A percentile compares a stretch with the other conserved stretches of the same genome.
Evolutionary conservation across 2,797 vertebrate species (phyloP).

Genomic region (Coluber constrictor): DNA sequence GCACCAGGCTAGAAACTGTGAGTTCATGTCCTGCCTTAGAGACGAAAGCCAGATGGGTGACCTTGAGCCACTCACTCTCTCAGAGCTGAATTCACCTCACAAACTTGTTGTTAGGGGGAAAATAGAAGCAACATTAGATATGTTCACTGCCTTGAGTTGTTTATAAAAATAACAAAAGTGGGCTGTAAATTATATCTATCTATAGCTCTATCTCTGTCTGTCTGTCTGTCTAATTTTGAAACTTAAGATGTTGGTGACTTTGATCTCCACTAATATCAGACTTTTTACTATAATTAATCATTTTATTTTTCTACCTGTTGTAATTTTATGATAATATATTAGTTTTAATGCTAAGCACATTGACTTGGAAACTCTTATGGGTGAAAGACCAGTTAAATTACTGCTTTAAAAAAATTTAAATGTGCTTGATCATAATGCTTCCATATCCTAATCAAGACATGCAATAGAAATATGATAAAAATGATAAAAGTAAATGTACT

Average conservation of each 20-base stretch:
- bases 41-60: too few species aligned
- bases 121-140: not conserved
- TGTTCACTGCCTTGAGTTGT: not conserved
- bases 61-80: too few species aligned
- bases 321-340: not conserved
- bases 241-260: not conserved
- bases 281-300: not conserved
- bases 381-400: too few species aligned
- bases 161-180: not conserved
- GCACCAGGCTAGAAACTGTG: too few species aligned
- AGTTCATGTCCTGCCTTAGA: too few species aligned
- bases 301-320: not conserved
- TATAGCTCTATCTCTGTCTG: too few species aligned
- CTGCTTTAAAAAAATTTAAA: not conserved
- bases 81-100: too few species aligned
- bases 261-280: not conserved
- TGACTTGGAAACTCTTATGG: not conserved
- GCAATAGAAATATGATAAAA: not conserved
- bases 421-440: not conserved
- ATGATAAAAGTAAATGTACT: not conserved
- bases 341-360: not conserved
- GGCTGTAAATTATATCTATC: not conserved
- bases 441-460: not conserved
- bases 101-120: not conserved
- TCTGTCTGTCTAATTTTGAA: not conserved